Evolutionary conservation across 2,113 vertebrate species (phyloP).

Genomic region (Macquaria ambigua): DNA sequence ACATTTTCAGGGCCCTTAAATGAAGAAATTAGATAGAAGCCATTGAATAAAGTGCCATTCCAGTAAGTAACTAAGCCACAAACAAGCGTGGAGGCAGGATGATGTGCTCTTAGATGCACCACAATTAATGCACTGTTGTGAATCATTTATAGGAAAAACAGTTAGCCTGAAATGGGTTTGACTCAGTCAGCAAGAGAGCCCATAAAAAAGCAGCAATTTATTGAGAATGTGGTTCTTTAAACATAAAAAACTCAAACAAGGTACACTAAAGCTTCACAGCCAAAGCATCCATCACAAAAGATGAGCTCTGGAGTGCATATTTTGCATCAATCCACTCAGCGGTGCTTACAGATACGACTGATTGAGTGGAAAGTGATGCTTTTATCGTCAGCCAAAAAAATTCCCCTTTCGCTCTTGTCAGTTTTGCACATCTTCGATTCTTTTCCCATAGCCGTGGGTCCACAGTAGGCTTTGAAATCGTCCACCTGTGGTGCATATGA

Average conservation of each 20-base stretch:
- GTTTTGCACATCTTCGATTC: slow-evolving; percentile 36
- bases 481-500: slow-evolving; percentile 49
- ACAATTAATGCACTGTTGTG: slow-evolving; percentile 60
- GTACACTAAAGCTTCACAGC: neutral
- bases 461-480: slow-evolving; percentile 45
- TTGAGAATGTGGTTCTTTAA: slow-evolving; percentile 13
- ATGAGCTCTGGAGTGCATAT: slow-evolving; percentile 15
- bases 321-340: slow-evolving; percentile 19
- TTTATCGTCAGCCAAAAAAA: slow-evolving; percentile 45
- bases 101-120: slow-evolving; percentile 42
- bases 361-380: slow-evolving; percentile 31
- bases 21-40: slow-evolving; percentile 56
- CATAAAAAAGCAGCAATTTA: slow-evolving; percentile 37
- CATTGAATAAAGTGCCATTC: slow-evolving; percentile 39
- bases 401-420: slow-evolving; percentile 19
- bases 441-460: slow-evolving; percentile 27
- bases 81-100: slow-evolving; percentile 49
- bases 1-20: slow-evolving; percentile 1
- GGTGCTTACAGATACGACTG: slow-evolving; percentile 11
- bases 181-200: slow-evolving; percentile 25
- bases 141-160: slow-evolving; percentile 58
- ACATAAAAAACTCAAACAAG: slow-evolving; percentile 26
- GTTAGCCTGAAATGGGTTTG: slow-evolving; percentile 17
- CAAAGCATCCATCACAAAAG: slow-evolving; percentile 32
- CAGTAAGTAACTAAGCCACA: slow-evolving; percentile 63